phyloP scores from a whole-genome alignment of 1,140 invertebrate genomes.

The Drosophila pectinifera region DNA sequence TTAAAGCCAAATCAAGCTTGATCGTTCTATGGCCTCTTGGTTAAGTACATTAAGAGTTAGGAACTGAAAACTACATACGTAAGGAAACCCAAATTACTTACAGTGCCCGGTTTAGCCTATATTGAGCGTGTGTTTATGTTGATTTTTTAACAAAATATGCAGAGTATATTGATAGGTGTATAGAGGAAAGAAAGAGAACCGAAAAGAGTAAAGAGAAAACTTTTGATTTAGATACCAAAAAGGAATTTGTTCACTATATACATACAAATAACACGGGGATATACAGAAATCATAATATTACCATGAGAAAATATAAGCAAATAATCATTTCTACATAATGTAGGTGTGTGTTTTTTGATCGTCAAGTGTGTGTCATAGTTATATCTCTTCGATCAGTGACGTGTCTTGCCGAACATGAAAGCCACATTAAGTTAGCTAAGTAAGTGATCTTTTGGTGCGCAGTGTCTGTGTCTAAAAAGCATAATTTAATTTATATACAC shows the following conservation, averaged over 20 bases:
- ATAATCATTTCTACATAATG: slow-evolving; percentile 38
- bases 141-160: slow-evolving; percentile 77
- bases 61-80: slow-evolving; percentile 62
- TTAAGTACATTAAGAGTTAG: slow-evolving; percentile 42
- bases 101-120: slow-evolving; percentile 90
- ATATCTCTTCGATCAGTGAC: slow-evolving; percentile 44
- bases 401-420: slow-evolving; percentile 36
- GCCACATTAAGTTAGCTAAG: slow-evolving; percentile 41
- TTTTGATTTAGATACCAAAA: slow-evolving; percentile 76
- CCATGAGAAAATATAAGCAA: slow-evolving; percentile 19
- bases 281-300: slow-evolving; percentile 51
- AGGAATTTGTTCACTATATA: slow-evolving; percentile 55
- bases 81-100: slow-evolving; percentile 87
- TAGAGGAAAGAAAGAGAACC: slow-evolving; percentile 66
- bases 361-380: slow-evolving; percentile 24
- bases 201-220: slow-evolving; percentile 81
- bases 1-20: slow-evolving; percentile 23
- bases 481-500: slow-evolving; percentile 55
- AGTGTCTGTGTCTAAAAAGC: slow-evolving; percentile 60
- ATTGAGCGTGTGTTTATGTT: slow-evolving; percentile 66
- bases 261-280: slow-evolving; percentile 50
- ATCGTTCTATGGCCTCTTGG: slow-evolving; percentile 21
- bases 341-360: slow-evolving; percentile 42
- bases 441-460: slow-evolving; percentile 42
- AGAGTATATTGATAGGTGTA: slow-evolving; percentile 56